A percentile compares a stretch with the other conserved stretches of the same genome.
These are phyloP conservation scores for Syngnathus typhle DNA, from an alignment of 2,113 vertebrate species.

Conservation along the genomic window DNA sequence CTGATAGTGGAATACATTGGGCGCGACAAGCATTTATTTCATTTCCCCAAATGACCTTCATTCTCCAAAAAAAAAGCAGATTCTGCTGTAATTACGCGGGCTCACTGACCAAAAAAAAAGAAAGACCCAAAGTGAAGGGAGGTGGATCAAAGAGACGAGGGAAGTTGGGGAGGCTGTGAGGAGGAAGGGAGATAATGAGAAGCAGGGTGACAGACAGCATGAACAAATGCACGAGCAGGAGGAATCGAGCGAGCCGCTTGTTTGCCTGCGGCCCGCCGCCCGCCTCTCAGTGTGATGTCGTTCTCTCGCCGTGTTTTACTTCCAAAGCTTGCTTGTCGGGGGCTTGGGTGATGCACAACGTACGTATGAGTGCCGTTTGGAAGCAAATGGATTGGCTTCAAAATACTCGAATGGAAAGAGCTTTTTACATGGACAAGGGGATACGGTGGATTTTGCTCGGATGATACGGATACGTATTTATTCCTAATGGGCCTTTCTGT, in stretches of 20 bases:
- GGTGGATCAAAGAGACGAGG: conserved; percentile 1
- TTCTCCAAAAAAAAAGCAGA: conserved; percentile 28
- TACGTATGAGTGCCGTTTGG: background rate
- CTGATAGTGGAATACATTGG: conserved; percentile 41
- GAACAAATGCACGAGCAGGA: conserved; percentile 51
- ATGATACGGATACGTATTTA: conserved; percentile 13
- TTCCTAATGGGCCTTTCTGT: conserved; percentile 17
- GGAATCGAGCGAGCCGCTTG: conserved; percentile 35
- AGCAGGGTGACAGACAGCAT: conserved; percentile 50
- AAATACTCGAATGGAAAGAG: too few relatives aligned
- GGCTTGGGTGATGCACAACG: conserved; percentile 24
- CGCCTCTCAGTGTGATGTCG: conserved; percentile 48
- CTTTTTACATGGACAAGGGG: too few relatives aligned
- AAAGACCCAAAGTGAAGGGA: conserved; percentile 31
- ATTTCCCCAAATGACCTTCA: conserved; percentile 44
- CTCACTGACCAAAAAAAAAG: conserved; percentile 38
- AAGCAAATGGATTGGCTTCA: too few relatives aligned
- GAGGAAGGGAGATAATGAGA: conserved; percentile 54
- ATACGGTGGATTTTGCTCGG: background rate
- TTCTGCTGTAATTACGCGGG: conserved; percentile 54
- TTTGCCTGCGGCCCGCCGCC: conserved; percentile 40
- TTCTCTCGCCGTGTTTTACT: conserved; percentile 40
- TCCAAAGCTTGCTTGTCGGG: conserved; percentile 26
- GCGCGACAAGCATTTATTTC: conserved; percentile 47
- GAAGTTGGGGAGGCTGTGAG: conserved; percentile 36